Evolutionary conservation across 2,113 vertebrate genomes (phyloP), one percentile per base, ranked within the genome.

Genomic region (Antennarius striatus): DNA sequence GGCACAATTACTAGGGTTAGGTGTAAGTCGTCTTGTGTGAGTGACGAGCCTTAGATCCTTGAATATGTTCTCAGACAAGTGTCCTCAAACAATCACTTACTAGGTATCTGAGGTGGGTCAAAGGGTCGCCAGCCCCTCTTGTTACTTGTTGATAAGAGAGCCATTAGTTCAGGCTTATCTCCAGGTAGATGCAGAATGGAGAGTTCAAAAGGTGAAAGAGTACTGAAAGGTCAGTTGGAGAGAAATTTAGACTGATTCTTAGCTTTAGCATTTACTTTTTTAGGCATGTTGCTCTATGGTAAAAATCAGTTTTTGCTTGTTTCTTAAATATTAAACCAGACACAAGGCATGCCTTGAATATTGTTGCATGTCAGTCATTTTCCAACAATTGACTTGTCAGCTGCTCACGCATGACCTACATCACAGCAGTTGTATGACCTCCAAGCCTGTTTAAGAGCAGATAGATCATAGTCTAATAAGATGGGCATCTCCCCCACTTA

Each of bases 101-200:
- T 63, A 63, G 72, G 47, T 86, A 86, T 82, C 71, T 56, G 53
- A 73, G 43, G 54, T 42, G 84, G 75, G 88, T 85, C 84, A 74
- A 73, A 11, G 63, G 79, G 79, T 84, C 73, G 62, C 54, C 57
- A 69, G 29, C 60, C 78, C 57, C 74, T 85, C 82, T 83, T 87
- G 85, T 88, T 85, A 73, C 64, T 85, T 50, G 59, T 68, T 84
- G 90, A 89, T 90, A 85, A 88, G 71, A 74, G 59, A 79, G 74
- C 84, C 81, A 87, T 86, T 80, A 81, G 77, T 81, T 86, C 60
- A 49, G 77, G 77, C 77, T 80, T 82, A 87, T 82, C 74, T 74
- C 76, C 72, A 80, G 80, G 74, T 80, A 81, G 61, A 63, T 73
- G 71, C 45, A 75, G 73, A 80, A 77, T 84, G 55, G 54, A 68